Evolutionary conservation across 2,113 vertebrate species (phyloP).

Genomic region (Platysternon megacephalum): DNA sequence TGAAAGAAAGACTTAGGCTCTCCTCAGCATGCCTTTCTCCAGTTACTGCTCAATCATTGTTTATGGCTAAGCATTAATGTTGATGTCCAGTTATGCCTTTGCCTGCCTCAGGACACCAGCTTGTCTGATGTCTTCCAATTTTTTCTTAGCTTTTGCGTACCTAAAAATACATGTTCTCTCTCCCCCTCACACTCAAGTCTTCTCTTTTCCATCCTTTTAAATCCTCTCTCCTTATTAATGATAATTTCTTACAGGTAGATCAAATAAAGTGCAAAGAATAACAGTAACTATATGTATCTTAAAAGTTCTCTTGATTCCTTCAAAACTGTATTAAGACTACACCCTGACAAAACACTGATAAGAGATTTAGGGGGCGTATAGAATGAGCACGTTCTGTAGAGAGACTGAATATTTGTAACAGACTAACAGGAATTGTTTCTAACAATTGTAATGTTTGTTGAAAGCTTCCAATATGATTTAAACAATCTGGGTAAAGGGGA

Average conservation of each 20-base stretch:
- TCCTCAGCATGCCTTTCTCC: background rate
- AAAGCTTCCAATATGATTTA: rapidly evolving
- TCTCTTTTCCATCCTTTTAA: background rate
- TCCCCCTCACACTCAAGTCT: background rate
- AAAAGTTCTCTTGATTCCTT: background rate
- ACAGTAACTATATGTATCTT: background rate
- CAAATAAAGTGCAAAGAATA: background rate
- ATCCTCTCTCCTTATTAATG: background rate
- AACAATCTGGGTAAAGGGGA: background rate
- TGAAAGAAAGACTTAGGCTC: background rate
- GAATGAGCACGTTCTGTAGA: background rate
- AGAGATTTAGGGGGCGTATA: background rate
- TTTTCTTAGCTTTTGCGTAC: background rate
- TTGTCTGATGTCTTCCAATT: background rate
- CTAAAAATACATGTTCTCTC: background rate
- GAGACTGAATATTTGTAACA: background rate
- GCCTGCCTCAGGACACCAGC: background rate
- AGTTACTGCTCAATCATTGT: background rate
- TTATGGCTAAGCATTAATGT: background rate
- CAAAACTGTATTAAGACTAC: background rate
- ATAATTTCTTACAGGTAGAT: background rate
- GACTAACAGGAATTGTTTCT: background rate
- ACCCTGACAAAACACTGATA: background rate
- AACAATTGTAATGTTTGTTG: background rate
- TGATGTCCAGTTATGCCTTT: background rate